phyloP scores from a whole-genome alignment of 2,797 vertebrate genomes.

The Salarias fasciatus region DNA sequence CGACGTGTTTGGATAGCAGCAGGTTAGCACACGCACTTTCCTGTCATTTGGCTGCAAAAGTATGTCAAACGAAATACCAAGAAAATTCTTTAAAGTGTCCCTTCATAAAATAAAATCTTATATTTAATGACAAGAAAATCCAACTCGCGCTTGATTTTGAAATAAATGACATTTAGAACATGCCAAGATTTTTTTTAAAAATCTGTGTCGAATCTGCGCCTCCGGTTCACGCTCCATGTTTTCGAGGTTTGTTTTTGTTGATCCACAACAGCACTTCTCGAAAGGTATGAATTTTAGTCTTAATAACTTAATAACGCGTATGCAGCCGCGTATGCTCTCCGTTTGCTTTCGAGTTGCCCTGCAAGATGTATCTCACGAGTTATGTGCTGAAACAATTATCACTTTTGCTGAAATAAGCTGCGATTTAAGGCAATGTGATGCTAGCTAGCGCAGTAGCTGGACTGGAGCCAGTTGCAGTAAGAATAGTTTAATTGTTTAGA shows the following conservation, averaged over 20 bases:
- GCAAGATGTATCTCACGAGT: background rate
- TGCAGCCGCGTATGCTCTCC: fast-evolving
- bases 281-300: conserved; percentile 6
- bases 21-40: conserved; percentile 64
- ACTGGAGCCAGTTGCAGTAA: background rate
- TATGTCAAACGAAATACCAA: too few relatives aligned
- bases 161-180: too few relatives aligned
- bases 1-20: conserved; percentile 72
- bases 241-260: conserved; percentile 41
- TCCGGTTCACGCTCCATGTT: background rate
- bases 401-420: background rate
- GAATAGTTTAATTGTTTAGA: too few relatives aligned
- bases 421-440: background rate
- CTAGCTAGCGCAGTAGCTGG: conserved; percentile 7
- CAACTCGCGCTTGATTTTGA: too few relatives aligned
- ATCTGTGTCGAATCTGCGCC: conserved; percentile 56
- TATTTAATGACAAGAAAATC: too few relatives aligned
- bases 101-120: too few relatives aligned
- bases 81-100: too few relatives aligned
- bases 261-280: background rate
- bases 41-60: too few relatives aligned
- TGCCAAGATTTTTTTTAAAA: too few relatives aligned
- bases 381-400: fast-evolving
- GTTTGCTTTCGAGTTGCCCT: background rate
- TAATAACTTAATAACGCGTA: fast-evolving